Evolutionary conservation across 2,113 vertebrate genomes (phyloP).

Genomic region (Pheucticus melanocephalus): DNA sequence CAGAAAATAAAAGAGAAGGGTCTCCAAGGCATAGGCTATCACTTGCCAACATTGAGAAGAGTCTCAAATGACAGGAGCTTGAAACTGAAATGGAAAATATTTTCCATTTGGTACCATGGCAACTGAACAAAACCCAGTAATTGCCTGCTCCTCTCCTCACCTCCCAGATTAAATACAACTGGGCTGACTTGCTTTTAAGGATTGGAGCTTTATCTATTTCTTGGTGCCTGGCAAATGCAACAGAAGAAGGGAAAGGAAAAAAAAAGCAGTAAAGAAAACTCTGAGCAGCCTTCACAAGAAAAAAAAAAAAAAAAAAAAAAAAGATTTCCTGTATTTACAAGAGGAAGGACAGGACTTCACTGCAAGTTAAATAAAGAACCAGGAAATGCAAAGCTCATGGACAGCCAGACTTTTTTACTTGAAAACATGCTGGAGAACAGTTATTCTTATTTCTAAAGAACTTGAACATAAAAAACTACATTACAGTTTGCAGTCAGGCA

Average conservation of each 20-base stretch:
- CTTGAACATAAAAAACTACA: neutral
- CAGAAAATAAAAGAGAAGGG: neutral
- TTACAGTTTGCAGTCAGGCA: neutral
- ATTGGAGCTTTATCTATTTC: neutral
- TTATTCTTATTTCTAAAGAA: neutral
- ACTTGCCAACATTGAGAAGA: neutral
- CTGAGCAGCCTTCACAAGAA: neutral
- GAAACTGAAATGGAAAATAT: neutral
- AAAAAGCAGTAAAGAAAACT: neutral
- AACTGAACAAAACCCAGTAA: neutral
- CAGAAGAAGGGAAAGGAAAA: accelerated
- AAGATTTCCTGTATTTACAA: neutral
- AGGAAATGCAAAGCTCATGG: neutral
- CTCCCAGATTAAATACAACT: neutral
- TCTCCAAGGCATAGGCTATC: neutral
- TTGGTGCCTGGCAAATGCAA: neutral
- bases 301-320: neutral
- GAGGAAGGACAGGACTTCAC: neutral
- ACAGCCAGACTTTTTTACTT: neutral
- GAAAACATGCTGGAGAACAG: neutral
- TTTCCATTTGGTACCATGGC: neutral
- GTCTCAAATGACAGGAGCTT: neutral
- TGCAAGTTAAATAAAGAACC: neutral
- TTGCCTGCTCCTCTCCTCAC: neutral
- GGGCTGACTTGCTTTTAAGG: neutral